Evolutionary conservation across 2,113 vertebrate genomes (phyloP).

Genomic region (Brachirus orientalis): DNA sequence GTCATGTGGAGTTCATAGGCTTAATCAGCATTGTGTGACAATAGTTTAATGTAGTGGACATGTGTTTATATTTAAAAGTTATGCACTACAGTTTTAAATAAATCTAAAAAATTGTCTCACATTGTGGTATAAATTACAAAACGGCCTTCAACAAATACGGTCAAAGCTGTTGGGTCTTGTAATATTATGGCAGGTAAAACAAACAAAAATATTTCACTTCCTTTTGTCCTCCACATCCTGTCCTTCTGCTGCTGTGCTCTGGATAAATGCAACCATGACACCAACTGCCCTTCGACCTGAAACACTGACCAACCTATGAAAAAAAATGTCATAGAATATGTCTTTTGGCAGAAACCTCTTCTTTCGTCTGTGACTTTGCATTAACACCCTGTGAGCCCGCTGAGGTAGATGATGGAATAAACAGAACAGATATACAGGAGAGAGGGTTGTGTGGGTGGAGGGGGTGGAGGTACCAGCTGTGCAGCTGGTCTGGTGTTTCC

Average conservation of each 20-base stretch:
- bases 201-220: constrained; percentile 16
- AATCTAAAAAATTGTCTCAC: too few relatives aligned
- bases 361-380: neutral
- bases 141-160: too few relatives aligned
- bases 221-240: constrained; percentile 30
- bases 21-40: too few relatives aligned
- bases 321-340: neutral
- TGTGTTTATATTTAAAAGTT: too few relatives aligned
- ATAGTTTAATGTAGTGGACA: too few relatives aligned
- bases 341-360: constrained; percentile 1
- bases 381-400: constrained; percentile 12
- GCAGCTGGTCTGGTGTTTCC: constrained; percentile 43
- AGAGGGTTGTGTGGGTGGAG: constrained; percentile 4
- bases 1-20: too few relatives aligned
- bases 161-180: too few relatives aligned
- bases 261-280: constrained; percentile 6
- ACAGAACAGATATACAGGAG: constrained; percentile 7
- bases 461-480: constrained; percentile 28
- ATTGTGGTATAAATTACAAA: too few relatives aligned
- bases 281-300: neutral
- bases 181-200: too few relatives aligned
- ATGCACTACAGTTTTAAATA: too few relatives aligned
- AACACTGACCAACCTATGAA: neutral
- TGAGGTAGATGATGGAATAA: constrained; percentile 40
- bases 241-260: neutral